Base-by-base conservation (phyloP, 2,113 vertebrate genomes). In the Muntiacus muntjak region DNA sequence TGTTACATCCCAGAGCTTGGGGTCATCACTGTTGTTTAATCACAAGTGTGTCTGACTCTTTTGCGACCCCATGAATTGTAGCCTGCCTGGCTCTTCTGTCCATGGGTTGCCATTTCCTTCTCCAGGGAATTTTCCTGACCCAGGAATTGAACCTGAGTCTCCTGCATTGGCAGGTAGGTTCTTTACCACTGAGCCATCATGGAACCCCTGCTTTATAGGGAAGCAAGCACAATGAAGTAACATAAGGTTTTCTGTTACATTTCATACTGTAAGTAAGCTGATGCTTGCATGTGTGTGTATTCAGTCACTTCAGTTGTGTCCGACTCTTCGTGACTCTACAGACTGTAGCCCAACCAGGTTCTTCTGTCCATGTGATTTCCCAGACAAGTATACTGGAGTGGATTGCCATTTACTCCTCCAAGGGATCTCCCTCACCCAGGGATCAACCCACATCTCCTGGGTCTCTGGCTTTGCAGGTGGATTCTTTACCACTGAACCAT, bases 371-470 rank as follows among this genome's bases (percentile, higher is more conserved):
- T 25, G 19, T 74, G 67, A 74, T 40, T 74, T 40, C 10, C 67
- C 67, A 74, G 67, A 40, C n/a, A 23, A 74, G n/a, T 23, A 40
- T 23, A 25, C n/a, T 40, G 67, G n/a, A 74, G n/a, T 74, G 67
- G 36, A 13, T 74, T 74, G n/a, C 67, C 67, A 40, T 40, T 74
- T 74, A 12, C 19, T 74, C 67, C 67, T 74, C n/a, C n/a, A 74
- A 74, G 67, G 19, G 67, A 40, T 23, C n/a, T 74, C 10, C n/a
- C 67, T 10, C 19, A 6, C 19, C n/a, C n/a, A 74, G 67, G 67
- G 5, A 40, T 71, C 10, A 1, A 71, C 19, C 67, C 0, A 0
- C 23, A 9, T 71, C n/a, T 71, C n/a, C 21, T 23, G 17, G n/a
- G n/a, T 40, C n/a, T 71, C n/a, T 19, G 36, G 67, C 67, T 74